Evolutionary conservation across 2,113 vertebrate genomes (phyloP), one percentile per base, ranked within the genome.

Genomic region (Psilopsiagon aymara): DNA sequence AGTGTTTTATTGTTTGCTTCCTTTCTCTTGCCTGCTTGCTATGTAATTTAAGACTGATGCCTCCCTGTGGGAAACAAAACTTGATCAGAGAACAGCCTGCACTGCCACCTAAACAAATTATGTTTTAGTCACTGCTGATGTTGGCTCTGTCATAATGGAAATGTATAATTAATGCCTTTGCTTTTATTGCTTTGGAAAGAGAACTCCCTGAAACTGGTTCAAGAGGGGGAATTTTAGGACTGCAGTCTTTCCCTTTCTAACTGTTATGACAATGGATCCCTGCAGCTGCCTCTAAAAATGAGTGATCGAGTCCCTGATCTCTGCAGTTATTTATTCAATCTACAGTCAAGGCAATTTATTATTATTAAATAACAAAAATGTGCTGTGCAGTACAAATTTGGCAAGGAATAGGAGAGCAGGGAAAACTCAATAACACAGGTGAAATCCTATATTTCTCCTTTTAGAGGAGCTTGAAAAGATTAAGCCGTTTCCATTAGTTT

Each of bases 1-100:
- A 94, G 83, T 79, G 69, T 91, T 92, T 97, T 94, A 97, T 96
- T 97, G 90, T 97, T 97, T 95, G 88, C 85, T 95, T 98, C 92
- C 92, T 97, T 97, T 98, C 93, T 97, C 77, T 97, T 95, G 93
- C 94, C 90, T 96, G 91, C 95, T 97, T 98, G 87, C 97, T 97
- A 55, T 97, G 97, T 97, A 98, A 98, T 97, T 97, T 96, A 98
- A 98, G 97, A 97, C 96, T 90, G 97, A 98, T 98, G 95, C 92
- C 86, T 98, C 97, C 94, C 97, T 94, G 91, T 97, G 97, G 97
- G 97, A 97, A 98, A 95, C 71, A 97, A 96, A 98, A 98, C 94
- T 97, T 97, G 97, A 97, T 97, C 96, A 97, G 97, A 98, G 97
- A 97, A 96, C 96, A 98, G 96, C 95, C 96, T 96, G 94, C 92